A percentile compares a stretch with the other conserved stretches of the same genome.
Conservation (phyloP, 2,113 vertebrate species). For the Oreochromis tanganicae region DNA sequence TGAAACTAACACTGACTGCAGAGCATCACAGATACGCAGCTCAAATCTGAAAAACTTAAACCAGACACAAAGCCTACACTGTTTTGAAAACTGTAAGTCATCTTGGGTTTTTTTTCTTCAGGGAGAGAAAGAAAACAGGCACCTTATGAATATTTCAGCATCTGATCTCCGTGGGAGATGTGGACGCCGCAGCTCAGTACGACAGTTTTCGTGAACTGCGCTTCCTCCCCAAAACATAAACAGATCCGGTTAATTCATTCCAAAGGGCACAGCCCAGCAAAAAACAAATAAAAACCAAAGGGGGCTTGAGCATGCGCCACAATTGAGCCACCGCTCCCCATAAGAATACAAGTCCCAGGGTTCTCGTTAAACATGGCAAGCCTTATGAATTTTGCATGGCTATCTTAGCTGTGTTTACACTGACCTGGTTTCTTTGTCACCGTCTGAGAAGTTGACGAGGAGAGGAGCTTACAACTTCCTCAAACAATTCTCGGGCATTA, state of each 20-base stretch:
- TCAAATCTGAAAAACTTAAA: conserved; percentile 35
- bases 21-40: conserved; percentile 30
- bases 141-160: conserved; percentile 70
- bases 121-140: conserved; percentile 36
- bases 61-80: conserved; percentile 49
- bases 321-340: not conserved
- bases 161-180: conserved; percentile 56
- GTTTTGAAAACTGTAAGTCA: conserved; percentile 47
- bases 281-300: conserved; percentile 28
- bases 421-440: conserved; percentile 59
- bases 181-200: conserved; percentile 18
- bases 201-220: conserved; percentile 14
- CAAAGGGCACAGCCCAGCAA: conserved; percentile 20
- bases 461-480: conserved; percentile 22
- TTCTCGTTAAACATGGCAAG: conserved; percentile 59
- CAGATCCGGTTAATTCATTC: conserved; percentile 51
- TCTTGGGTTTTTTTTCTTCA: not conserved
- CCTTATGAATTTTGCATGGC: conserved; percentile 71
- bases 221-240: conserved; percentile 37
- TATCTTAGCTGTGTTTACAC: conserved; percentile 62
- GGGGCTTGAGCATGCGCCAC: not conserved
- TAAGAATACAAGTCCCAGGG: conserved; percentile 61
- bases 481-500: conserved; percentile 21
- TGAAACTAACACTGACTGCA: conserved; percentile 45
- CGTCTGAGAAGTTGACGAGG: conserved; percentile 25